Conservation (phyloP, 2,797 vertebrate species). For the Mormyrops boulengeri region DNA sequence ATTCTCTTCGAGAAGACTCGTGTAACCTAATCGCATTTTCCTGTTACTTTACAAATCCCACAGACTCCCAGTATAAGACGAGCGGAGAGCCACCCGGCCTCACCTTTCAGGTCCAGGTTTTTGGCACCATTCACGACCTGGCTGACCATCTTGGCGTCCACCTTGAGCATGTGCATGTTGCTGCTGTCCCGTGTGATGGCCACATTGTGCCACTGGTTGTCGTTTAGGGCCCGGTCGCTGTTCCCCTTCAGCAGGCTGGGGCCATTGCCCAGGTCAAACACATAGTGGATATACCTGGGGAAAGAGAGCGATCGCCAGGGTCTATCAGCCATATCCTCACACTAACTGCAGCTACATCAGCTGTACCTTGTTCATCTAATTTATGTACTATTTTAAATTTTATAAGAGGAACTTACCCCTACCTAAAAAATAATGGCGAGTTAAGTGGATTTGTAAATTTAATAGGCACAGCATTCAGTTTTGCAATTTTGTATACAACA, state of each 20-base stretch:
- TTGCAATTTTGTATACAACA: background rate
- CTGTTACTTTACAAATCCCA: background rate
- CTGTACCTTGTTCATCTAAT: background rate
- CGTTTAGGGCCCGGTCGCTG: slow-evolving; percentile 83
- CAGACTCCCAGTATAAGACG: background rate
- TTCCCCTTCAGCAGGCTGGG: slow-evolving; percentile 94
- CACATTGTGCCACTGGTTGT: slow-evolving; percentile 96
- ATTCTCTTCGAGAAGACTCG: background rate
- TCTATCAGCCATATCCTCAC: background rate
- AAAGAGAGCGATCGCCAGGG: background rate
- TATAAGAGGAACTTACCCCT: background rate
- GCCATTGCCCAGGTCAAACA: slow-evolving; percentile 92
- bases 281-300: slow-evolving; percentile 91
- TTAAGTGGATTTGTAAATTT: too few relatives aligned
- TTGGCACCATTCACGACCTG: slow-evolving; percentile 96
- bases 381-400: background rate
- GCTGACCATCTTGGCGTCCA: slow-evolving; percentile 88
- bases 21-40: background rate
- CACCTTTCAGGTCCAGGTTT: slow-evolving; percentile 95
- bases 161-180: slow-evolving; percentile 91
- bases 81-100: background rate
- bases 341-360: background rate
- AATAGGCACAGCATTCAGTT: background rate
- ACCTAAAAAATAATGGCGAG: background rate
- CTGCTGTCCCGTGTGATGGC: slow-evolving; percentile 87